Percentiles rank a stretch among this genome's conserved stretches.
Conservation (phyloP, 2,888 invertebrate species). For the Cephus runcator region DNA sequence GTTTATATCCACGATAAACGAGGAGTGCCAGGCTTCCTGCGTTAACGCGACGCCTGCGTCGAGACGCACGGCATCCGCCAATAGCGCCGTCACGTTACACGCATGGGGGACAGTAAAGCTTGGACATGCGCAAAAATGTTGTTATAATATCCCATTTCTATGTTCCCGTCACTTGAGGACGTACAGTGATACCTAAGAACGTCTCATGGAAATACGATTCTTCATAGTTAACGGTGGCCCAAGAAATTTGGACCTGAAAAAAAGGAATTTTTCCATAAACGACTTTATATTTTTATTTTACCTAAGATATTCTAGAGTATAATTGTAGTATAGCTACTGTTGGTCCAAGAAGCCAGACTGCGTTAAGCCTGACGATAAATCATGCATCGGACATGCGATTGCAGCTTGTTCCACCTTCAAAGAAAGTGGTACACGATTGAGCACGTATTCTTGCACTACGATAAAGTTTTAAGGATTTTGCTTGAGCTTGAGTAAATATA, state of each 20-base stretch:
- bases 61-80: not conserved
- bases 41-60: slow-evolving; percentile 11
- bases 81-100: not conserved
- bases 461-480: not conserved
- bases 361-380: not conserved
- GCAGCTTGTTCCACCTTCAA: not conserved
- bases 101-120: not conserved
- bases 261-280: too few species aligned
- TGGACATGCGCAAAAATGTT: not conserved
- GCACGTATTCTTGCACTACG: not conserved
- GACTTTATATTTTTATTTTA: not conserved
- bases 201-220: not conserved
- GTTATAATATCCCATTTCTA: not conserved
- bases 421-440: not conserved
- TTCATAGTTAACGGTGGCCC: not conserved
- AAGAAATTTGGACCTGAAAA: not conserved
- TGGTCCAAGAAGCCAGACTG: not conserved
- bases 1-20: slow-evolving; percentile 20
- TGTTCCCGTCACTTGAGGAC: not conserved
- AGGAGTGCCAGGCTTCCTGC: slow-evolving; percentile 9
- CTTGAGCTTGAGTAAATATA: not conserved
- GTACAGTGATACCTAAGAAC: not conserved
- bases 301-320: not conserved
- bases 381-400: not conserved
- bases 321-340: not conserved